Evolutionary conservation across 1,140 invertebrate genomes (phyloP), one percentile per base, ranked within the genome.

Genomic region (Formica exsecta): DNA sequence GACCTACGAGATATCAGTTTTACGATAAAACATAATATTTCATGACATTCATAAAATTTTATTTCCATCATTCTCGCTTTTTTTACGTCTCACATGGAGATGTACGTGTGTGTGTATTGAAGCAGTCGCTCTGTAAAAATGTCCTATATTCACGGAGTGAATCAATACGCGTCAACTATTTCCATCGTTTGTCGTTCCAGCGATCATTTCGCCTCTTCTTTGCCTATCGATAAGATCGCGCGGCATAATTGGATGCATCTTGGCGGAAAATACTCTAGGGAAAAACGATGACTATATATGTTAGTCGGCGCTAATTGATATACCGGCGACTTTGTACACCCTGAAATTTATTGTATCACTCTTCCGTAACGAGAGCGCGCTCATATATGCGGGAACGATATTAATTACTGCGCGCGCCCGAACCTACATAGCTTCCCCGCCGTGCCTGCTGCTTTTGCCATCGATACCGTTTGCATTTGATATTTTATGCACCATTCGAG

Each of bases 391-490:
- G 36, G 38, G 29, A 85, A 85, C 73, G 36, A 75, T 85, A 65
- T 85, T 85, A 85, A 85, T 85, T 85, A 85, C 44, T 38, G 19
- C 61, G 29, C 48, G 29, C 44, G 32, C 19, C 70, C 25, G 70
- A 83, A 62, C 57, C 25, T 29, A 19, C 38, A 29, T 25, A 29
- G 62, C 19, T 44, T 36, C 8, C 66, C 25, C 41, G 38, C 11
- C 36, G 41, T 29, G 25, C 38, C 25, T 36, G 79, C 79, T 83
- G 79, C 79, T 83, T 85, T 77, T 76, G 81, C 59, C 19, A 85
- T 85, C 61, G 81, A 85, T 85, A 85, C 16, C 61, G 81, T 77
- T 85, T 76, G 81, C 73, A 85, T 85, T 77, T 85, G 81, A 85
- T 85, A 85, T 85, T 85, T 85, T 85, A 77, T 85, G 71, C 62